Percentiles rank a stretch among this genome's conserved stretches.
These are phyloP conservation scores for Patella ulyssiponensis DNA, from an alignment of 2,888 invertebrate genomes.

Conservation along the genomic window DNA sequence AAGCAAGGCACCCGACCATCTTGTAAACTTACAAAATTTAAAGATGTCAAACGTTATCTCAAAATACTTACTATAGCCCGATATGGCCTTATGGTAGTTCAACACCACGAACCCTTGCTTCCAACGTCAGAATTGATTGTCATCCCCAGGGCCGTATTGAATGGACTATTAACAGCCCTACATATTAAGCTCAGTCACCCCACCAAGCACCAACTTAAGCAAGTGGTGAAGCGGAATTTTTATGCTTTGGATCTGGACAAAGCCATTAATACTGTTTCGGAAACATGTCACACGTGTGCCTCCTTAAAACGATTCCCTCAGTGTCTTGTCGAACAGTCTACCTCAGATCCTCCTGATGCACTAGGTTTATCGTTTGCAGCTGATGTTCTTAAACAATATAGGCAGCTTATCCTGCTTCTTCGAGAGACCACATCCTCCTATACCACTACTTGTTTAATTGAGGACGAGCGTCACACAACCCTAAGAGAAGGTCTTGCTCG, in stretches of 20 bases:
- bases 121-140: constrained; percentile 38
- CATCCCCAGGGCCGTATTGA: constrained; percentile 38
- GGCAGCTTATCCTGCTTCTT: too few species aligned
- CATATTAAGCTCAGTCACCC: constrained; percentile 43
- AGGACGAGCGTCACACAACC: too few species aligned
- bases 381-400: too few species aligned
- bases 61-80: neutral
- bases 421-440: too few species aligned
- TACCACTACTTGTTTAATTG: too few species aligned
- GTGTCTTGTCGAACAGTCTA: constrained; percentile 28
- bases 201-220: constrained; percentile 22
- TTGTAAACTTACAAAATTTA: neutral
- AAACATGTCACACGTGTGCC: too few species aligned
- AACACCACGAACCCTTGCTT: constrained; percentile 23
- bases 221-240: constrained; percentile 32
- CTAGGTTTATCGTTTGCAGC: too few species aligned
- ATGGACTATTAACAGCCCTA: constrained; percentile 41
- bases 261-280: too few species aligned
- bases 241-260: constrained; percentile 45
- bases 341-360: too few species aligned
- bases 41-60: too few species aligned
- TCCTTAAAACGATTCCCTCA: too few species aligned
- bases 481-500: too few species aligned
- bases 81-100: constrained; percentile 34
- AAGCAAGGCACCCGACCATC: constrained; percentile 32